Base-by-base conservation (phyloP, 2,113 vertebrate species). In the Beaufortia kweichowensis region DNA sequence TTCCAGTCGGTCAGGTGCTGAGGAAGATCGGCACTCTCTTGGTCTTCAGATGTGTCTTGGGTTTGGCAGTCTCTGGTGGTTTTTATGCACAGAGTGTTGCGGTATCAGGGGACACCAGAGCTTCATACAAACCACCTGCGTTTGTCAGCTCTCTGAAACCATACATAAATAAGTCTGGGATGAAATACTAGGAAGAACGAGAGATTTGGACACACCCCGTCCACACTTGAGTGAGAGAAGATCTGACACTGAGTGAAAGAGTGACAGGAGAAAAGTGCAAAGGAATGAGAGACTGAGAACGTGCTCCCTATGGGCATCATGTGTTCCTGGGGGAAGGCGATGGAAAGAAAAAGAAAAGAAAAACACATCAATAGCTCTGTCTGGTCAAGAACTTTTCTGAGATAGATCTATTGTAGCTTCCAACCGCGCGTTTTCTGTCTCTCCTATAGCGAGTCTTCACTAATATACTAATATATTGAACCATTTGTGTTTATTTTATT, bases 211-310 rank as follows among this genome's bases (percentile, higher is more conserved):
- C 43, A 70, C 66, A 61, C 26, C 17, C 56, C 70, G 76, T 78
- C 66, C 65, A 78, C 66, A 62, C 24, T 21, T 77, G 65, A 69
- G 55, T 69, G 72, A 69, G 78, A 69, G 33, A 67, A 67, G 19
- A 57, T 48, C 33, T 50, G 70, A 61, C 53, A 60, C 28, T 14
- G 63, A 61, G 43, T 59, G 71, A 56, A 68, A 41, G 71, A 62
- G 43, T 62, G 78, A 75, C 41, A 61, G 55, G 26, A 9, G 28
- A 31, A 66, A 43, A 60, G 50, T n/a, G 46, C 29, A 75, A 65
- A 43, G 64, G 35, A 23, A 63, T 11, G n/a, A 61, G 46, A 61
- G 64, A 59, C 14, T 50, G 75, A 39, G 55, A 15, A 3, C 15
- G 56, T 6, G 5, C 6, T 19, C 21, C 65, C 55, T 33, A 23